Conservation (phyloP, 1,140 invertebrate genomes). For the Drosophila sucinea region DNA sequence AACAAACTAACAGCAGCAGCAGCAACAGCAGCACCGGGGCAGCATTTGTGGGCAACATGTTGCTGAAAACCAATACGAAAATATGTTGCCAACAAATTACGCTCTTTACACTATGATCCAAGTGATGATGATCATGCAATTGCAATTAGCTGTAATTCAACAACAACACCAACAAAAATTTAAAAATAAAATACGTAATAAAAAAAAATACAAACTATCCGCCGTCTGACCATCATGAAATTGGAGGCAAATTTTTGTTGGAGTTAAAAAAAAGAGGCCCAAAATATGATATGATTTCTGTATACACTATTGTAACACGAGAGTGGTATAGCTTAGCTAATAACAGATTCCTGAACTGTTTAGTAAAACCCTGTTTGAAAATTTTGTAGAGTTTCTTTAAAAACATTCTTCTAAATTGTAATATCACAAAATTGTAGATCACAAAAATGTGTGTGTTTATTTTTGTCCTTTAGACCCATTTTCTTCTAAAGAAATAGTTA, state of each 20-base stretch:
- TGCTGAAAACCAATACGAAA: constrained; percentile 18
- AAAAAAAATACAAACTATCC: constrained; percentile 57
- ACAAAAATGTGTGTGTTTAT: no score
- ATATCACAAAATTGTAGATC: no score
- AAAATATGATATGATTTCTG: constrained; percentile 1
- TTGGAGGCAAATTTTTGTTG: constrained; percentile 51
- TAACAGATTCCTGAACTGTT: no score
- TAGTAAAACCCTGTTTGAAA: no score
- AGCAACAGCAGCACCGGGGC: constrained; percentile 24
- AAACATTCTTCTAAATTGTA: no score
- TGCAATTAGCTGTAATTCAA: constrained; percentile 63
- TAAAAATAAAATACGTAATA: constrained; percentile 54
- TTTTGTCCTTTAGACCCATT: no score
- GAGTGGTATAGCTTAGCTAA: not conserved
- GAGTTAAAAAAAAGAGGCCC: not conserved
- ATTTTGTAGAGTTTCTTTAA: no score
- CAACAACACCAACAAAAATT: constrained; percentile 35
- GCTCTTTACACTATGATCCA: constrained; percentile 29
- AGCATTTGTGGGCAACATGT: constrained; percentile 40
- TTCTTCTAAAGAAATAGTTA: no score
- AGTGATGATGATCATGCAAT: constrained; percentile 66
- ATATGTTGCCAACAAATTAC: constrained; percentile 52
- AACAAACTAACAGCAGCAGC: constrained; percentile 32
- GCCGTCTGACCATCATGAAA: constrained; percentile 56
- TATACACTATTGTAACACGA: constrained; percentile 7